Evolutionary conservation across 2,888 invertebrate genomes (phyloP), one percentile per base, ranked within the genome.

Genomic region (Drosophila koepferae): DNA sequence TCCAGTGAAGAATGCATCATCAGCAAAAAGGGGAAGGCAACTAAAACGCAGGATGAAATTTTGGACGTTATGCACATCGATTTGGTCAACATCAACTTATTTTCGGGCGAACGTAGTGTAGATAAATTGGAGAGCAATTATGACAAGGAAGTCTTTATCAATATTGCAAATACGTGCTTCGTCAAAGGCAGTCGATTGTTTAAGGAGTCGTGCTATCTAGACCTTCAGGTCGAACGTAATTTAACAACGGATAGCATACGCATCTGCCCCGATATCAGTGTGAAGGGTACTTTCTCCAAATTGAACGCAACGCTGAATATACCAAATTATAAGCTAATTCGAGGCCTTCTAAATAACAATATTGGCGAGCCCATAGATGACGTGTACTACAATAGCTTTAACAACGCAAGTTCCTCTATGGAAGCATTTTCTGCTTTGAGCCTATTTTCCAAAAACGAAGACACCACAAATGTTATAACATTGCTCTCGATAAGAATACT

Each of bases 311-410:
- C 96, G 51, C 93, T 99, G 66, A 97, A 98, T 93, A 94, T 97
- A 56, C 95, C 95, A 56, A 98, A 98, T 92, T 99, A 98, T 93
- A 96, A 96, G 92, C 94, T 99, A 48, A 95, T 99, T 61, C 95
- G 97, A 71, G 98, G 98, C 20, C 95, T 99, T 69, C 94, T 99
- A 9, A 95, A 96, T 3, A 97, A 97, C 93, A 99, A 99, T 94
- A 95, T 99, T 74, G 98, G 97, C 1, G 99, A 98, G 93, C 94
- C 95, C 82, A 94, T 97, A 16, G 96, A 96, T 76, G 95, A 96
- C 80, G 94, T 96, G 54, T 93, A 92, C 62, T 75, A 74, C 55
- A 90, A 86, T 43, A 91, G 90, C 53, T 75, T 89, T 6, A 83
- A 81, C 51, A 92, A 90, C 62, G 55, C 89, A 23, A 77, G 82